Evolutionary conservation across 2,888 invertebrate genomes (phyloP), one percentile per base, ranked within the genome.

Genomic region (Ophion costatus): DNA sequence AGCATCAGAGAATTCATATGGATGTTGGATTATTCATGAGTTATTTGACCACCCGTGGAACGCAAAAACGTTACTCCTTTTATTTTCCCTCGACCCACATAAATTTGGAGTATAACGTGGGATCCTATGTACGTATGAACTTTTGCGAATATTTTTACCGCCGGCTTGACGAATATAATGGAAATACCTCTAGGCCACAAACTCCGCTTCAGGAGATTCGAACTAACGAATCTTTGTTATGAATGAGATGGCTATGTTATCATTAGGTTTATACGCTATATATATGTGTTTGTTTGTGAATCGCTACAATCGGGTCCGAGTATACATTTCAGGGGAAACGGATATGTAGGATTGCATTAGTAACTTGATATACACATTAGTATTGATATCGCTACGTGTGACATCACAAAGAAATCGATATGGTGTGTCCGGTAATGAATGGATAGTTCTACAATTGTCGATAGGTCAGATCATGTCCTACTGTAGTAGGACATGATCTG

Each of bases 21-120:
- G 74, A 14, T 59, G 77, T 64, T 80, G 77, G 73, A 84, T 84
- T 84, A 84, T 84, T 84, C 81, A 81, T 81, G 61, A 67, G 7
- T 38, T 67, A 67, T 67, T 42, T 61, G 14, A 20, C 57, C 71
- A 61, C 51, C 56, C 67, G 42, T 63, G 56, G 4, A 42, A n/a
- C 38, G 14, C 14, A 67, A 78, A 64, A n/a, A 61, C n/a, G 9
- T 20, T 11, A 64, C 22, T 57, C 17, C 64, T 71, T 63, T 69
- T 38, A 56, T 63, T 63, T 45, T 63, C 51, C 61, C 10, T 70
- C 69, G 22, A 70, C 33, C 59, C 42, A 67, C 81, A 75, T 75
- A 84, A 84, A 84, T 82, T 82, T 70, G 24, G 24, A 24, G 75
- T 79, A 84, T 82, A 59, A 70, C 14, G 24, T 59, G 22, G n/a